phyloP scores from a whole-genome alignment of 2,888 invertebrate species.

The Balanococcus diminutus region DNA sequence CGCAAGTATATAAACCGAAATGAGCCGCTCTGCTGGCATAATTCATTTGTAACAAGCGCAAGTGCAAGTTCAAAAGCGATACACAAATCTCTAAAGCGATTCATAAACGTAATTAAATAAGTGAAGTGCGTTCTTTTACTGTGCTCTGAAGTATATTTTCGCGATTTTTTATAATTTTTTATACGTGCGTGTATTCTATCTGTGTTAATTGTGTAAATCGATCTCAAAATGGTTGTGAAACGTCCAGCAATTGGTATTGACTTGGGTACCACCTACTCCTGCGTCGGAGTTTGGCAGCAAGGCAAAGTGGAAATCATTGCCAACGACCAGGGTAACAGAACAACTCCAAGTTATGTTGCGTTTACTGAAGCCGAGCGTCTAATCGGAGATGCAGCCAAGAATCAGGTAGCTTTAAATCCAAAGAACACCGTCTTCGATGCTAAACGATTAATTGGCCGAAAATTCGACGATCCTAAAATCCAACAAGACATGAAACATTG shows the following conservation, averaged over 20 bases:
- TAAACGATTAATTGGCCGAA: constrained; percentile 73
- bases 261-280: constrained; percentile 84
- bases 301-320: constrained; percentile 71
- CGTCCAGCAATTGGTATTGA: constrained; percentile 79
- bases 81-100: constrained; percentile 29
- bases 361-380: constrained; percentile 77
- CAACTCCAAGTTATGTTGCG: constrained; percentile 83
- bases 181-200: neutral
- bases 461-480: constrained; percentile 73
- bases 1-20: neutral
- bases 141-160: constrained; percentile 30
- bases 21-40: neutral
- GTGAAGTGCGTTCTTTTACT: constrained; percentile 42
- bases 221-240: constrained; percentile 58
- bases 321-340: constrained; percentile 88
- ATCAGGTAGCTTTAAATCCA: constrained; percentile 76
- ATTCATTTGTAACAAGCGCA: neutral
- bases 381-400: constrained; percentile 63
- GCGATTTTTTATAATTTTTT: constrained; percentile 1
- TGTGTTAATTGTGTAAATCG: neutral
- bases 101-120: constrained; percentile 41
- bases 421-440: constrained; percentile 79
- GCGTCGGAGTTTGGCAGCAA: constrained; percentile 82
- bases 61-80: constrained; percentile 41
- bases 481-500: constrained; percentile 82